phyloP scores from a whole-genome alignment of 2,113 vertebrate species.

The Brevimyrus niger region DNA sequence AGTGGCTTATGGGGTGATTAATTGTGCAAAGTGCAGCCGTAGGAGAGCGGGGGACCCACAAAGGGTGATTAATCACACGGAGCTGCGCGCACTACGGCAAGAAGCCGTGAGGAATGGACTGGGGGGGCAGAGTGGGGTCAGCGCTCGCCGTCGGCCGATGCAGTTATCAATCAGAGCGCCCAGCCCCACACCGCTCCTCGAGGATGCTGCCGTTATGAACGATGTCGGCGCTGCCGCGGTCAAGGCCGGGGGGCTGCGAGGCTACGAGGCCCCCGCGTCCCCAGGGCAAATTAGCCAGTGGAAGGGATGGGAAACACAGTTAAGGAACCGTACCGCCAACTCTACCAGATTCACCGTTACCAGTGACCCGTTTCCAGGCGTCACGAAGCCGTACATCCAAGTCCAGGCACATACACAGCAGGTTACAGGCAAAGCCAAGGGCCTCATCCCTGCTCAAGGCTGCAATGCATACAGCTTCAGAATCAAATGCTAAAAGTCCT shows the following conservation, averaged over 20 bases:
- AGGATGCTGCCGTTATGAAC: not conserved
- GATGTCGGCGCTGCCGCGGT: not conserved
- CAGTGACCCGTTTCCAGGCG: not conserved
- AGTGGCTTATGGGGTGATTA: conserved; percentile 20
- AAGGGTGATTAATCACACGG: conserved; percentile 21
- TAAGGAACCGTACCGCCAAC: not conserved
- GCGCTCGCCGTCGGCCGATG: not conserved
- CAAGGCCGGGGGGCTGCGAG: not conserved
- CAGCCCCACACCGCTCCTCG: not conserved
- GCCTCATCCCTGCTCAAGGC: not conserved
- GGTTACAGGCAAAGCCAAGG: not conserved
- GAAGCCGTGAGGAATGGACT: conserved; percentile 3
- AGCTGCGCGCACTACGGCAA: not conserved
- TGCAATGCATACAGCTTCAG: not conserved
- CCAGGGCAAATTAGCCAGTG: not conserved
- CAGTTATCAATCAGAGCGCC: conserved; percentile 15
- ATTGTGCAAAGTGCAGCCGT: conserved; percentile 17
- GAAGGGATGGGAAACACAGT: not conserved
- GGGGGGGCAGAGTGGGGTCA: conserved; percentile 6
- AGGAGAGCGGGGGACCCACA: conserved; percentile 4
- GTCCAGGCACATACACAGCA: not conserved
- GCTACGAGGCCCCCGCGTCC: not conserved
- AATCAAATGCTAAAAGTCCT: not conserved
- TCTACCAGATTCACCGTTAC: not conserved
- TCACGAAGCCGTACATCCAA: not conserved